These are phyloP conservation scores for Tortricodes alternella DNA, from an alignment of 2,888 invertebrate species.

Conservation along the genomic window DNA sequence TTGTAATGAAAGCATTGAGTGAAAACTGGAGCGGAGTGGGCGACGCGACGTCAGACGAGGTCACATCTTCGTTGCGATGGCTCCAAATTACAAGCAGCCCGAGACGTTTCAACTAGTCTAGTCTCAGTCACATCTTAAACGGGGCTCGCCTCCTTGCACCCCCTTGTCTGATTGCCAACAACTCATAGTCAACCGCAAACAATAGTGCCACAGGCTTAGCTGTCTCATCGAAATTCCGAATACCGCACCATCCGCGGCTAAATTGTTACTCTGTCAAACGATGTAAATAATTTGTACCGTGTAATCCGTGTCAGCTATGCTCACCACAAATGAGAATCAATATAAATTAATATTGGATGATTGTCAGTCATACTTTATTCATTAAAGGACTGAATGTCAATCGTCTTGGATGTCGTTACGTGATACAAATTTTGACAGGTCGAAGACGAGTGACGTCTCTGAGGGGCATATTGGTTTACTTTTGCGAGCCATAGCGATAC, in stretches of 20 bases:
- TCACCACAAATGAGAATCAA: constrained; percentile 24
- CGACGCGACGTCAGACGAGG: constrained; percentile 44
- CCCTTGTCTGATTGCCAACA: constrained; percentile 60
- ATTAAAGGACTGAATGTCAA: no score
- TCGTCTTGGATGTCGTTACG: no score
- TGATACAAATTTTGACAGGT: no score
- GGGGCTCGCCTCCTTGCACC: constrained; percentile 39
- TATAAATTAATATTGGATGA: constrained; percentile 19
- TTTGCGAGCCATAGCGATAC: no score
- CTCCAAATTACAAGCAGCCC: constrained; percentile 67
- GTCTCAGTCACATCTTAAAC: constrained; percentile 46
- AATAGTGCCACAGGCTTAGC: constrained; percentile 64
- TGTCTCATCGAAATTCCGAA: constrained; percentile 62
- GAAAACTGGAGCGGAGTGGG: constrained; percentile 41
- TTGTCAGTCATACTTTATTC: background rate
- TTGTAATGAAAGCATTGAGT: constrained; percentile 40
- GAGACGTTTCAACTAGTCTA: constrained; percentile 66
- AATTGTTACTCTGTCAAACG: constrained; percentile 53
- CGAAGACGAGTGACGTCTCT: no score
- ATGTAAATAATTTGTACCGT: constrained; percentile 60
- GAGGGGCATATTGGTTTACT: no score
- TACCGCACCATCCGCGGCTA: constrained; percentile 43
- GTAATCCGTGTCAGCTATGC: constrained; percentile 40
- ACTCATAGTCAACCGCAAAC: constrained; percentile 60
- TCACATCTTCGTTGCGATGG: constrained; percentile 55